Percentiles rank a stretch among this genome's conserved stretches.
Evolutionary conservation across 2,797 vertebrate genomes (phyloP).

Genomic region (Danio choprae): DNA sequence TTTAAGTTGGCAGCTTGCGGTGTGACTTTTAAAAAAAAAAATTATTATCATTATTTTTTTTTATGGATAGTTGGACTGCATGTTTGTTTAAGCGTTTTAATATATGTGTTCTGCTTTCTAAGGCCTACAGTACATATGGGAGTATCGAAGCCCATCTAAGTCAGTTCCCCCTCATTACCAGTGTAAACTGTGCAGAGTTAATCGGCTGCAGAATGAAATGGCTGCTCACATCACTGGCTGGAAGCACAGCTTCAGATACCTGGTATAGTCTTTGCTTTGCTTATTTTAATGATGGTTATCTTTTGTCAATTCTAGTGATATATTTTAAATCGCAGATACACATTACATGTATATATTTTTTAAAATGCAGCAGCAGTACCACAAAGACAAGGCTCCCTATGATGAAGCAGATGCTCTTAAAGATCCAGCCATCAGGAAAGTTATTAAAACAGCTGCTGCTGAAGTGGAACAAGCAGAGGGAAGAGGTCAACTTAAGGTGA

Average conservation of each 20-base stretch:
- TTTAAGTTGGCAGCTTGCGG: neutral
- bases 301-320: neutral
- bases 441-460: constrained; percentile 69
- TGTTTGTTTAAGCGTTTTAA: neutral
- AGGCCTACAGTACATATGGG: constrained; percentile 85
- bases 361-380: constrained; percentile 71
- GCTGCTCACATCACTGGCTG: constrained; percentile 79
- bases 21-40: too few relatives aligned
- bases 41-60: too few relatives aligned
- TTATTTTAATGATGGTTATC: too few relatives aligned
- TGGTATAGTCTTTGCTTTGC: constrained; percentile 67
- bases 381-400: constrained; percentile 69
- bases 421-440: constrained; percentile 72
- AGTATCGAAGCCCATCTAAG: constrained; percentile 83
- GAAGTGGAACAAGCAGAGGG: constrained; percentile 76
- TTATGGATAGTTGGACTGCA: neutral
- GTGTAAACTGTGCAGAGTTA: constrained; percentile 80
- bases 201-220: constrained; percentile 78
- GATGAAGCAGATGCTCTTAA: constrained; percentile 73
- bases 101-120: constrained; percentile 21
- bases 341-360: neutral
- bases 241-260: constrained; percentile 80
- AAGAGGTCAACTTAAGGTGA: constrained; percentile 79
- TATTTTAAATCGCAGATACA: neutral
- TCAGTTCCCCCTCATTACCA: constrained; percentile 81